Conservation (phyloP, 92 coral and sea anemone genomes). For the Pocillopora meandrina region DNA sequence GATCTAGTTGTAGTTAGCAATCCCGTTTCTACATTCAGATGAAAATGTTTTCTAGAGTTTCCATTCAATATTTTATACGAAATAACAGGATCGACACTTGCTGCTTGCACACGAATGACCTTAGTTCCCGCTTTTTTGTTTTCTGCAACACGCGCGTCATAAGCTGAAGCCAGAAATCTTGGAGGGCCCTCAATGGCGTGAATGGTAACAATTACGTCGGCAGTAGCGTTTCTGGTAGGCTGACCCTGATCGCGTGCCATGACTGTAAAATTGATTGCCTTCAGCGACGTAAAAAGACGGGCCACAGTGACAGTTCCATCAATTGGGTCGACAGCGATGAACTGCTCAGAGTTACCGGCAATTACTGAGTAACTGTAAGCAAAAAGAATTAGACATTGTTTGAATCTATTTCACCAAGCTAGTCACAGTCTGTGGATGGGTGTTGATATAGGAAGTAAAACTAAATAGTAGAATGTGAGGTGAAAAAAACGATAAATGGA, state of each 20-base stretch:
- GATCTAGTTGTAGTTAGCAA: constrained; percentile 60
- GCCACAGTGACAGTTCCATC: constrained; percentile 64
- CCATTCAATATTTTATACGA: constrained; percentile 68
- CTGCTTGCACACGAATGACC: constrained; percentile 67
- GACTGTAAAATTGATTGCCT: constrained; percentile 63
- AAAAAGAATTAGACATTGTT: not conserved
- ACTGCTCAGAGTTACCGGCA: constrained; percentile 50
- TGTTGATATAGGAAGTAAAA: not conserved
- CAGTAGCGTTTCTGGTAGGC: constrained; percentile 65
- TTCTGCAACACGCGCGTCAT: constrained; percentile 65
- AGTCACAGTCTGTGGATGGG: not conserved
- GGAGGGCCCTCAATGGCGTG: constrained; percentile 84
- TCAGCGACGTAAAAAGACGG: constrained; percentile 53
- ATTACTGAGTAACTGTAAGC: constrained; percentile 56
- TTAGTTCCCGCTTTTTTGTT: constrained; percentile 64
- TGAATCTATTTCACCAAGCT: not conserved
- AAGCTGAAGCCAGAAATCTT: constrained; percentile 63
- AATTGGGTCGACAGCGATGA: constrained; percentile 57
- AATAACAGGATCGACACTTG: constrained; percentile 80
- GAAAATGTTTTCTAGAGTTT: constrained; percentile 65
- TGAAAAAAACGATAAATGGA: too few species aligned
- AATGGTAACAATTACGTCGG: constrained; percentile 53
- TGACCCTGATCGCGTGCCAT: constrained; percentile 90
- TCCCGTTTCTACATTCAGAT: constrained; percentile 74
- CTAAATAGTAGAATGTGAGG: too few species aligned